Percentiles rank a stretch among this genome's conserved stretches.
phyloP scores from a whole-genome alignment of 2,888 invertebrate genomes.

The Sarcophaga variegata region DNA sequence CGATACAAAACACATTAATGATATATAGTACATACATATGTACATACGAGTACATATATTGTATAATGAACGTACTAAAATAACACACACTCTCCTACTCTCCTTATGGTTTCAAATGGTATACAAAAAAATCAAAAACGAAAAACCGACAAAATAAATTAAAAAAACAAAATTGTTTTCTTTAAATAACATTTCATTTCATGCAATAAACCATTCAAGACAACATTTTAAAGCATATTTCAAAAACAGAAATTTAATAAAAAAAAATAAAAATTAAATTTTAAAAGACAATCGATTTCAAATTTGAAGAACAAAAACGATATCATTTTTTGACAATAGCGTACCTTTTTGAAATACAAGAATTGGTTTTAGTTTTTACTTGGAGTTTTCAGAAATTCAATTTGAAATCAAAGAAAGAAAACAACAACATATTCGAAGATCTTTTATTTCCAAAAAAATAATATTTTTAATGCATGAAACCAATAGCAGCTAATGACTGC shows the following conservation, averaged over 20 bases:
- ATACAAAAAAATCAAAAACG: slow-evolving; percentile 36
- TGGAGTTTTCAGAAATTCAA: no score
- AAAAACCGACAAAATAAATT: no score
- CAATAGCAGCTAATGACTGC: no score
- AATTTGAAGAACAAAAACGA: slow-evolving; percentile 33
- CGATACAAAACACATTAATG: no score
- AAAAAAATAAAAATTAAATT: slow-evolving; percentile 38
- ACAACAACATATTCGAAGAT: no score
- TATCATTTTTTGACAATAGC: slow-evolving; percentile 70
- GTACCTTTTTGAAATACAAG: no score
- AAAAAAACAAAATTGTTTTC: slow-evolving; percentile 21
- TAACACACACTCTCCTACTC: slow-evolving; percentile 18
- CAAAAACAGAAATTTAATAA: background rate
- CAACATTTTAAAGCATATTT: slow-evolving; percentile 21
- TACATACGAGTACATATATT: slow-evolving; percentile 3
- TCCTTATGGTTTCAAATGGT: slow-evolving; percentile 68
- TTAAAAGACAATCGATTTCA: slow-evolving; percentile 67
- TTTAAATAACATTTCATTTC: slow-evolving; percentile 42
- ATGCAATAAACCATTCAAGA: slow-evolving; percentile 28
- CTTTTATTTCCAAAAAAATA: no score
- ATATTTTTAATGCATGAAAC: no score
- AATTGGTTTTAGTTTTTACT: no score
- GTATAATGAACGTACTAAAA: slow-evolving; percentile 33
- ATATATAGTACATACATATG: slow-evolving; percentile 18
- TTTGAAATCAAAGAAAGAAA: no score